Evolutionary conservation across 2,888 invertebrate genomes (phyloP).

Genomic region (Troglohyphantes excavatus): DNA sequence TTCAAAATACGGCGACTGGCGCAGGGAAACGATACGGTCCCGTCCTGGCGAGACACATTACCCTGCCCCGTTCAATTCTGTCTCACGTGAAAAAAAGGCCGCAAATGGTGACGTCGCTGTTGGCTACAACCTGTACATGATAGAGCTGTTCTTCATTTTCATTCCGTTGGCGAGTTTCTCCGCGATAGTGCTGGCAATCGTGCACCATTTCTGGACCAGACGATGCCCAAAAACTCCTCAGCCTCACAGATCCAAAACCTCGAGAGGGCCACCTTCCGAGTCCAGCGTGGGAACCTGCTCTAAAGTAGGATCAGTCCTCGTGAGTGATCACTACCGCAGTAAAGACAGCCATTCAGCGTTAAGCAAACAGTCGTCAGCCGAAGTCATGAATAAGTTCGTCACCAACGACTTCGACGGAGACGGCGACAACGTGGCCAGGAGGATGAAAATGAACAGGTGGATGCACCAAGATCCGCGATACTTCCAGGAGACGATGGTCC

Average conservation of each 20-base stretch:
- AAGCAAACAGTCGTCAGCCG: neutral
- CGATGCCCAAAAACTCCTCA: neutral
- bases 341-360: neutral
- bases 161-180: conserved; percentile 34
- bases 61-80: neutral
- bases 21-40: neutral
- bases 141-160: conserved; percentile 36
- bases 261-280: neutral
- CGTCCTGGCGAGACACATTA: neutral
- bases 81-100: neutral
- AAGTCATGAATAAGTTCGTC: conserved; percentile 8
- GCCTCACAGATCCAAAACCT: neutral
- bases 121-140: neutral
- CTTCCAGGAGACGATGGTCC: neutral
- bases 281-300: neutral
- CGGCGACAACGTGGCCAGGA: conserved; percentile 37
- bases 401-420: conserved; percentile 23
- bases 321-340: too few relatives aligned
- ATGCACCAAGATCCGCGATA: conserved; percentile 33
- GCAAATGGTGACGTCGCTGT: neutral
- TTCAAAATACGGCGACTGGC: neutral
- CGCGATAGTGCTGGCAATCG: neutral
- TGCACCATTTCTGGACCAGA: conserved; percentile 22
- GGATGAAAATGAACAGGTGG: conserved; percentile 59
- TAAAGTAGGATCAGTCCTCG: neutral